Evolutionary conservation across 1,140 invertebrate genomes (phyloP).

Genomic region (Plectrocnemia conspersa): DNA sequence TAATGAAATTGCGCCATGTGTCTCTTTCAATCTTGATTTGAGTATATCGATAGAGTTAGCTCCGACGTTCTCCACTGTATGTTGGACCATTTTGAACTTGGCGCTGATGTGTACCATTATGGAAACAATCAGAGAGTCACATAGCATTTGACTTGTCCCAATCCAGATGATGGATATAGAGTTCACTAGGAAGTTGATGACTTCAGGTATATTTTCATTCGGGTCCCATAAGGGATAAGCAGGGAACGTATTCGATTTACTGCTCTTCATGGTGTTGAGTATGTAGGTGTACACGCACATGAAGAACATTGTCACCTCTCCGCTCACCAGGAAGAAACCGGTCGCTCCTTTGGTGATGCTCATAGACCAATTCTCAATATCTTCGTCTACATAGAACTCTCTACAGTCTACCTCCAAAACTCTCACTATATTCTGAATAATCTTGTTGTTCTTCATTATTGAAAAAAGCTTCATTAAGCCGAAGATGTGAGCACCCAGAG

Average conservation of each 20-base stretch:
- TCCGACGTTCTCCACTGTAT: slow-evolving; percentile 14
- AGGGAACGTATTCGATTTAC: slow-evolving; percentile 11
- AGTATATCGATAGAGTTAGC: slow-evolving; percentile 19
- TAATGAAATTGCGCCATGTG: no score
- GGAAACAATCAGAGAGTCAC: slow-evolving; percentile 30
- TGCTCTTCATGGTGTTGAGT: slow-evolving; percentile 15
- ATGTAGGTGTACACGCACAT: slow-evolving; percentile 20
- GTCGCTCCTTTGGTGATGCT: slow-evolving; percentile 21
- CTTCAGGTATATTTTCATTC: slow-evolving; percentile 8
- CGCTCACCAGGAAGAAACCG: slow-evolving; percentile 21
- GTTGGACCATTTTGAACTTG: slow-evolving; percentile 28
- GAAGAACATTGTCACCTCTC: slow-evolving; percentile 13
- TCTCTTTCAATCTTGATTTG: slow-evolving; percentile 1
- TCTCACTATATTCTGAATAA: slow-evolving; percentile 28
- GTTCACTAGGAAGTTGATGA: no score
- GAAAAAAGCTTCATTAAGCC: slow-evolving; percentile 26
- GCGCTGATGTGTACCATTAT: slow-evolving; percentile 30
- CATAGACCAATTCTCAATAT: slow-evolving; percentile 12
- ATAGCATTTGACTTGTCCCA: slow-evolving; percentile 19
- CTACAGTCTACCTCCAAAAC: slow-evolving; percentile 29
- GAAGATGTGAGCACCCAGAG: slow-evolving; percentile 25
- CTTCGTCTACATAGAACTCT: slow-evolving; percentile 7
- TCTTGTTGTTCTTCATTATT: slow-evolving; percentile 32
- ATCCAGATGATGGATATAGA: no score
- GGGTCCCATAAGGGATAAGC: slow-evolving; percentile 25